These are phyloP conservation scores for Oceanodroma leucorhoa DNA, from an alignment of 2,797 vertebrate genomes.

Conservation along the genomic window DNA sequence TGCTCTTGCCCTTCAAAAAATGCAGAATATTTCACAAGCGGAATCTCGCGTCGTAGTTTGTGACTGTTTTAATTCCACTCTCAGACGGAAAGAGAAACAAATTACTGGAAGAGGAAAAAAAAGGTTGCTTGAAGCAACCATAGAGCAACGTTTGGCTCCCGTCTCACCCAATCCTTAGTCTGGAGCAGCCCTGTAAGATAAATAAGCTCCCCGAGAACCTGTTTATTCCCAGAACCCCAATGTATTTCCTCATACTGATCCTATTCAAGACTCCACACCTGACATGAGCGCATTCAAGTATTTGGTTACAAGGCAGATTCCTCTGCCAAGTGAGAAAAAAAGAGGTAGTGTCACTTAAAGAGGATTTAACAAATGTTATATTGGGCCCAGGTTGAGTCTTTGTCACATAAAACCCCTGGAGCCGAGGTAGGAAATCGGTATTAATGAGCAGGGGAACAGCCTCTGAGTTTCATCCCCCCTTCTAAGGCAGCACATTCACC, in stretches of 20 bases:
- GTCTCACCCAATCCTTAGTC: background rate
- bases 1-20: background rate
- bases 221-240: background rate
- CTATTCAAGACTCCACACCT: background rate
- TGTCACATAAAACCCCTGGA: background rate
- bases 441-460: background rate
- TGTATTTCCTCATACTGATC: background rate
- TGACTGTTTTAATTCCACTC: background rate
- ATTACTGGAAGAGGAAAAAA: background rate
- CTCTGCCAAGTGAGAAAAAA: background rate
- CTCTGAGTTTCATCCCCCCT: background rate
- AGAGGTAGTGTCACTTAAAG: background rate
- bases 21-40: background rate
- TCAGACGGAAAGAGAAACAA: background rate
- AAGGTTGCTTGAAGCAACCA: background rate
- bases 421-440: background rate
- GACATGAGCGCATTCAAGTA: background rate
- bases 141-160: background rate
- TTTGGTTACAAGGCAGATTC: background rate
- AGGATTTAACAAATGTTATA: background rate
- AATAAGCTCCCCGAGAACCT: background rate
- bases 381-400: background rate
- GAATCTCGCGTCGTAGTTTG: background rate
- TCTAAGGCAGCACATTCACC: background rate
- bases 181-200: background rate